Percentiles rank a stretch among this genome's conserved stretches.
Conservation (phyloP, 1,140 invertebrate genomes). For the Lepidurus apus region DNA sequence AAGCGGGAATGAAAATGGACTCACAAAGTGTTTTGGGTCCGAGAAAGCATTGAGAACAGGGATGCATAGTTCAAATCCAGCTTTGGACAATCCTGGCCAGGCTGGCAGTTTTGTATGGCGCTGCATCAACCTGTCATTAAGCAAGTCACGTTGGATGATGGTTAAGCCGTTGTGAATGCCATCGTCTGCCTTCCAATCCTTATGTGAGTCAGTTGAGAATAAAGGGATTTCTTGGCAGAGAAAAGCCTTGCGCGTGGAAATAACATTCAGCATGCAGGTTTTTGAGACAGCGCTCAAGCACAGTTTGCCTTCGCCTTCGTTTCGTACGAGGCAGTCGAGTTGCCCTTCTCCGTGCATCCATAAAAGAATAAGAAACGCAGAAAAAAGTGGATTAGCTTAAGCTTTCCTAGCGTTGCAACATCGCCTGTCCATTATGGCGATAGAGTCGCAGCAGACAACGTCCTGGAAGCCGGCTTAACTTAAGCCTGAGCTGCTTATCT, state of each 20-base stretch:
- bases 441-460: slow-evolving; percentile 21
- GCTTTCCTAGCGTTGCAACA: slow-evolving; percentile 21
- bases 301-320: neutral
- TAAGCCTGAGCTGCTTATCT: slow-evolving; percentile 21
- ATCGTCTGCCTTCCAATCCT: slow-evolving; percentile 1
- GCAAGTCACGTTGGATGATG: slow-evolving; percentile 21
- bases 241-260: slow-evolving; percentile 18
- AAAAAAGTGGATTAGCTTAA: slow-evolving; percentile 22
- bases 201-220: slow-evolving; percentile 22
- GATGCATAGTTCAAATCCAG: slow-evolving; percentile 21
- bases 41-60: slow-evolving; percentile 12
- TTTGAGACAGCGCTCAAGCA: neutral
- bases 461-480: slow-evolving; percentile 16
- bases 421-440: slow-evolving; percentile 20
- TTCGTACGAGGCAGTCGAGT: neutral
- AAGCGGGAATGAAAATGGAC: slow-evolving; percentile 18
- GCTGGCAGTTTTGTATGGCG: slow-evolving; percentile 17
- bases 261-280: slow-evolving; percentile 21
- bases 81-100: slow-evolving; percentile 3
- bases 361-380: slow-evolving; percentile 12
- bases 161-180: slow-evolving; percentile 21
- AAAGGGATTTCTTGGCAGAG: slow-evolving; percentile 10
- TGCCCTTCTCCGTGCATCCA: neutral
- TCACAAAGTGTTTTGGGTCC: slow-evolving; percentile 18
- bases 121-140: slow-evolving; percentile 19